Conservation (phyloP, 2,888 invertebrate genomes). For the Amblyjoppa proteus region DNA sequence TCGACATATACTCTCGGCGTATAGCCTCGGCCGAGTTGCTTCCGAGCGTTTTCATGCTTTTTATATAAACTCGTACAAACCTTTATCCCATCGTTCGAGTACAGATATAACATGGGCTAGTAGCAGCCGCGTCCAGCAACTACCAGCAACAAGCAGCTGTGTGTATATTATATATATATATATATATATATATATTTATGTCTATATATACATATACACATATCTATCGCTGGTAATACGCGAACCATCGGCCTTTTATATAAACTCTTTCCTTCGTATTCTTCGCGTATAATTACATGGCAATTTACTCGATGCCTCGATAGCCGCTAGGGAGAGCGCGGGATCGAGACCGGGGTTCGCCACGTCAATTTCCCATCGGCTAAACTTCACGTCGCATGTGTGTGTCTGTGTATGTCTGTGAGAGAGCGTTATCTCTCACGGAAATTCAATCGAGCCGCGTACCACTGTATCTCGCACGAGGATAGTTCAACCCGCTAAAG, state of each 20-base stretch:
- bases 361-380: slow-evolving; percentile 68
- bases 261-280: slow-evolving; percentile 57
- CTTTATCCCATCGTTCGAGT: slow-evolving; percentile 63
- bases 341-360: slow-evolving; percentile 54
- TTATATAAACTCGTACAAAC: slow-evolving; percentile 74
- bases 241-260: slow-evolving; percentile 64
- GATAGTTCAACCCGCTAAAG: slow-evolving; percentile 26
- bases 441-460: slow-evolving; percentile 57
- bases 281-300: slow-evolving; percentile 69
- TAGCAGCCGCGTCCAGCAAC: slow-evolving; percentile 55
- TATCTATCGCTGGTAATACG: slow-evolving; percentile 62
- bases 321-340: slow-evolving; percentile 52
- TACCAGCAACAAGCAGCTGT: slow-evolving; percentile 15
- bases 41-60: slow-evolving; percentile 62
- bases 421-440: slow-evolving; percentile 53
- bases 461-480: slow-evolving; percentile 27
- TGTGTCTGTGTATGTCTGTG: background rate
- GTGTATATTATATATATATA: slow-evolving; percentile 22
- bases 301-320: slow-evolving; percentile 68
- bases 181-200: slow-evolving; percentile 48
- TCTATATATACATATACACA: slow-evolving; percentile 16
- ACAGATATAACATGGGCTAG: slow-evolving; percentile 46
- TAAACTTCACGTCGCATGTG: slow-evolving; percentile 36
- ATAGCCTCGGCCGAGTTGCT: slow-evolving; percentile 46
- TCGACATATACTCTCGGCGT: slow-evolving; percentile 20